phyloP scores from a whole-genome alignment of 2,797 vertebrate genomes.

The Agapornis canus region DNA sequence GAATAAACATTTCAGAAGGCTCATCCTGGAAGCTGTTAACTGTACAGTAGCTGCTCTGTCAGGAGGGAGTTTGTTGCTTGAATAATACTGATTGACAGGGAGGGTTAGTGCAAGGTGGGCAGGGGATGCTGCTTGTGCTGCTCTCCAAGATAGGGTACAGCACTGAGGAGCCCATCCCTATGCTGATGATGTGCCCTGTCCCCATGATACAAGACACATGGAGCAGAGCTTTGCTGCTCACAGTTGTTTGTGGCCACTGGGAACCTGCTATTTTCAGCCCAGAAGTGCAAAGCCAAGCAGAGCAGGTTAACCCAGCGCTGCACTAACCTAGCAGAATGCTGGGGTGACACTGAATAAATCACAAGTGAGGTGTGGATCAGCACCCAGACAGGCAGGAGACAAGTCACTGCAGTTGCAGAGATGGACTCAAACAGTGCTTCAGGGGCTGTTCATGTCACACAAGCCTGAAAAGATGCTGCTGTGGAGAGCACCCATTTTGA shows the following conservation, averaged over 20 bases:
- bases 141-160: fast-evolving
- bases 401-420: fast-evolving
- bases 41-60: background rate
- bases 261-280: fast-evolving
- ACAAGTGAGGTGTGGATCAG: fast-evolving
- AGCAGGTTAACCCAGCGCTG: background rate
- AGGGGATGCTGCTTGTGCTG: background rate
- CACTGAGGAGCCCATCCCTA: background rate
- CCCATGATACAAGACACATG: fast-evolving
- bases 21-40: background rate
- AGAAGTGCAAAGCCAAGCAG: background rate
- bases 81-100: background rate
- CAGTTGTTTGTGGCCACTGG: background rate
- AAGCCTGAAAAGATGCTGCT: background rate
- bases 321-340: background rate
- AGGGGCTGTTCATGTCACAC: background rate
- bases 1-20: background rate
- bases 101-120: background rate
- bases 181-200: background rate
- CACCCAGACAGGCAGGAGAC: background rate
- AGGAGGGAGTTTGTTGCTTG: background rate
- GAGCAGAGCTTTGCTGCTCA: background rate
- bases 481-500: background rate
- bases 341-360: background rate
- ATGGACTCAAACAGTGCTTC: background rate